Conservation (phyloP, 2,888 invertebrate species). For the Cephalotes varians region DNA sequence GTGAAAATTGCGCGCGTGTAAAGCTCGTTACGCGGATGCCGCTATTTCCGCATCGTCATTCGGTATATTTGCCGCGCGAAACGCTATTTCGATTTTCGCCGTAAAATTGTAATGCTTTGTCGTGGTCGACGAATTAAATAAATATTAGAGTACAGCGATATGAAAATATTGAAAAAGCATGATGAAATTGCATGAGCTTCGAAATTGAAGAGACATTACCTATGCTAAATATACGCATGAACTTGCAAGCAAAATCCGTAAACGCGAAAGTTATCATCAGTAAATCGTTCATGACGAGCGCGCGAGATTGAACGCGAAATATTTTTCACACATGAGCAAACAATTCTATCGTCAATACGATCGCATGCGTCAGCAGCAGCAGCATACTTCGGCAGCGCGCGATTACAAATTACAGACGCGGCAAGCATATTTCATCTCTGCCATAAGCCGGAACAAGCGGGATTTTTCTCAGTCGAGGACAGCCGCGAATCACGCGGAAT, state of each 20-base stretch:
- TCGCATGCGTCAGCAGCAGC: slow-evolving; percentile 5
- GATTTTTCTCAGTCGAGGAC: slow-evolving; percentile 40
- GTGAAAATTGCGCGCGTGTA: slow-evolving; percentile 49
- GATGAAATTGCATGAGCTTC: slow-evolving; percentile 7
- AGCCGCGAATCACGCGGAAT: slow-evolving; percentile 23
- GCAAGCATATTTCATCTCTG: slow-evolving; percentile 29
- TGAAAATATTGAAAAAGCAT: slow-evolving; percentile 45
- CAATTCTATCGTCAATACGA: background rate
- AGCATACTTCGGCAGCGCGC: background rate
- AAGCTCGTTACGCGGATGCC: slow-evolving; percentile 42
- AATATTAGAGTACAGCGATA: slow-evolving; percentile 30
- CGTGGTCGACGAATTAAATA: slow-evolving; percentile 31
- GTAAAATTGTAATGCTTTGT: slow-evolving; percentile 41
- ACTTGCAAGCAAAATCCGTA: background rate
- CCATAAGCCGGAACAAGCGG: slow-evolving; percentile 7
- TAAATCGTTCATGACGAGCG: slow-evolving; percentile 5
- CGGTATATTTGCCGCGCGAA: slow-evolving; percentile 36
- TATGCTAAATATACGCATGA: background rate
- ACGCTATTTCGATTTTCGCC: slow-evolving; percentile 29
- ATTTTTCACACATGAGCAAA: slow-evolving; percentile 40
- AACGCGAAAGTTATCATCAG: slow-evolving; percentile 15
- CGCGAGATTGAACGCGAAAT: slow-evolving; percentile 17
- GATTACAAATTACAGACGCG: slow-evolving; percentile 31
- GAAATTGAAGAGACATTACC: slow-evolving; percentile 7
- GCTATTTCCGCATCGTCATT: slow-evolving; percentile 49